phyloP scores from a whole-genome alignment of 2,113 vertebrate species.

The Sceloporus undulatus region DNA sequence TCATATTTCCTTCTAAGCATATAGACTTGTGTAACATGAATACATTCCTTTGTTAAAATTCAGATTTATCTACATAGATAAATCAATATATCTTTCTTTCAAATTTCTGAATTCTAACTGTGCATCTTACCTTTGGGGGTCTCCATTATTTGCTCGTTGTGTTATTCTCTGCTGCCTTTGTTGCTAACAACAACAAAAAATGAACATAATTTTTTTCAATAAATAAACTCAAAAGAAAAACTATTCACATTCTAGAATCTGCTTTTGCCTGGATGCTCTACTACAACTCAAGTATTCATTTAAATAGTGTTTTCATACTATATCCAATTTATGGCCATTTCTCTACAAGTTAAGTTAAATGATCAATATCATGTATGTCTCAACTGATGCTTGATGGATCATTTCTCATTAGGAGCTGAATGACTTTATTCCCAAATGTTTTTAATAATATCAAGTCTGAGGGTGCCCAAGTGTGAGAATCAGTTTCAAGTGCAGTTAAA shows the following conservation, averaged over 20 bases:
- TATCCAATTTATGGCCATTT: background rate
- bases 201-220: background rate
- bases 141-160: slow-evolving; percentile 75
- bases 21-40: background rate
- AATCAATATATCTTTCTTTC: background rate
- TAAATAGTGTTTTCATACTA: background rate
- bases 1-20: background rate
- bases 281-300: background rate
- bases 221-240: background rate
- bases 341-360: background rate
- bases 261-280: background rate
- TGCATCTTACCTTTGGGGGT: slow-evolving; percentile 81
- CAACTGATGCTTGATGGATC: background rate
- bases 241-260: background rate
- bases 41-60: background rate
- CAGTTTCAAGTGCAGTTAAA: background rate
- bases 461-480: background rate
- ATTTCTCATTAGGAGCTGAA: background rate
- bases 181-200: slow-evolving; percentile 69
- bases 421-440: background rate
- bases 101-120: background rate
- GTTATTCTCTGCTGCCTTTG: slow-evolving; percentile 78
- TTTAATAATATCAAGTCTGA: background rate
- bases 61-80: too few relatives aligned
- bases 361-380: background rate